Conservation (phyloP, 2,797 vertebrate genomes). For the Bradypodion pumilum region DNA sequence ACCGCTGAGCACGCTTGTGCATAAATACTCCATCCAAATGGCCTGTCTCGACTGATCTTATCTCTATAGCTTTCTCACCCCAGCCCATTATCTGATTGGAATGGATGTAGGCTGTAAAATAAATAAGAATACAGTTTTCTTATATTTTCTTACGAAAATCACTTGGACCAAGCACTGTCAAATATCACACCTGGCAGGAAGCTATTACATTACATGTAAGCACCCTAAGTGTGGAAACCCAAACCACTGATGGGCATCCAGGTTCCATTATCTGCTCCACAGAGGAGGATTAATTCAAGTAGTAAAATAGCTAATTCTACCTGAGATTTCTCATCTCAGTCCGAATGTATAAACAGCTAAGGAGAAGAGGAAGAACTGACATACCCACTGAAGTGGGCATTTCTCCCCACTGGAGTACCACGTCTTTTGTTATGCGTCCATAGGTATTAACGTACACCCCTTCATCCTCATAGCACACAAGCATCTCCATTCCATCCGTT, state of each 20-base stretch:
- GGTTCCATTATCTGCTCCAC: neutral
- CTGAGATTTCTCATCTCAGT: conserved; percentile 56
- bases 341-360: conserved; percentile 52
- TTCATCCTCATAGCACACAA: conserved; percentile 98
- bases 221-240: neutral
- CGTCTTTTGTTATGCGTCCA: conserved; percentile 97
- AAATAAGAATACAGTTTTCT: conserved; percentile 71
- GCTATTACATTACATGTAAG: neutral
- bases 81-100: conserved; percentile 99
- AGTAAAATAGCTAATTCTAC: conserved; percentile 38
- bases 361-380: conserved; percentile 76
- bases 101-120: conserved; percentile 96
- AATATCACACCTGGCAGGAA: conserved; percentile 23
- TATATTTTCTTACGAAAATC: conserved; percentile 56
- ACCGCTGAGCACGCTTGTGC: conserved; percentile 99
- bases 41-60: conserved; percentile 98
- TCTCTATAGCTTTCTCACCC: conserved; percentile 99
- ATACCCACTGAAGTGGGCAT: conserved; percentile 99
- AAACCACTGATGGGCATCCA: neutral
- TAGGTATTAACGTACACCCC: conserved; percentile 99
- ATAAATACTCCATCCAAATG: conserved; percentile 99
- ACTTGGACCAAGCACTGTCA: conserved; percentile 61
- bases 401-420: conserved; percentile 99
- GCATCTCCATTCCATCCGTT: conserved; percentile 99
- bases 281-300: neutral